Evolutionary conservation across 2,113 vertebrate species (phyloP), one percentile per base, ranked within the genome.

Genomic region (Muscicapa adusta): DNA sequence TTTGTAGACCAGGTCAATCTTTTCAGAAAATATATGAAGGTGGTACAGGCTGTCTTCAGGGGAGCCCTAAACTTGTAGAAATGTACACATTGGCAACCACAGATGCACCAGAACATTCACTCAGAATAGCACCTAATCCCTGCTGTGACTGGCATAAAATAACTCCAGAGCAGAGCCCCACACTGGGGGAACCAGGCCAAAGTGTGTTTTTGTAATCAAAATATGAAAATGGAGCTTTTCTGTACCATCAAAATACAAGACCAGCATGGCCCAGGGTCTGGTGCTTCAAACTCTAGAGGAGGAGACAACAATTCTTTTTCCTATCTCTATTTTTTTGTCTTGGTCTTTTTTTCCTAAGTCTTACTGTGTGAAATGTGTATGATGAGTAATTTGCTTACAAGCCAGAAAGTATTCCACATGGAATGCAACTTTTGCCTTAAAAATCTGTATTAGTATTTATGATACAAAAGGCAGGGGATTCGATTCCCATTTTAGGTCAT

Each of bases 351-450:
- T 57, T 26, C 6, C 36, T 43, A 4, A 17, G 18, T 47, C 66
- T 85, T 43, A 20, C 20, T 66, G 48, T 2, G 9, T 82, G 58
- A 85, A 91, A 81, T 10, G n/a, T 45, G 12, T 34, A 57, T 48
- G 50, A 74, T 28, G 42, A 91, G 31, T 68, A 36, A 90, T 73
- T 74, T 85, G 76, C 91, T 91, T 85, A 72, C 29, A 73, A 68
- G 70, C 62, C 70, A 89, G 54, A 45, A 90, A 89, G 42, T 53
- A 57, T 85, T 92, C 74, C 38, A 78, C 66, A 61, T 0, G 61
- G 82, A 93, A 88, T 15, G 19, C 53, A 89, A 65, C 12, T 45
- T 72, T 89, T 65, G 66, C 74, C 80, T 91, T 85, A 50, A 91
- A 89, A 91, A 87, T 72, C 76, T 65, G 14, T 68, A 71, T 42